phyloP scores from a whole-genome alignment of 1,140 invertebrate species.

The Helicoverpa armigera region DNA sequence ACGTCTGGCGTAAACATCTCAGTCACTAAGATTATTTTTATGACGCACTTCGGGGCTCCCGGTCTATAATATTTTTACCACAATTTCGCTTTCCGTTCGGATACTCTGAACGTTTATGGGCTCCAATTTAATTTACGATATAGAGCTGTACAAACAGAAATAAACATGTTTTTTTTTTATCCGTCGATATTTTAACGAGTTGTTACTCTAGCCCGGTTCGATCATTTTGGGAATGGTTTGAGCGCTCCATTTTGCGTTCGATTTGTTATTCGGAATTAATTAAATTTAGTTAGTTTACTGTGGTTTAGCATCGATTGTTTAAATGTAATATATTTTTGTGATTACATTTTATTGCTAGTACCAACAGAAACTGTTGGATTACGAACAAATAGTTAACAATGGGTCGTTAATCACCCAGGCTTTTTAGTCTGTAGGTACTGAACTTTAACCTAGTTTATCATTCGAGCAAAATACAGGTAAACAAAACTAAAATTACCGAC shows the following conservation, averaged over 20 bases:
- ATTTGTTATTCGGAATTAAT: constrained; percentile 4
- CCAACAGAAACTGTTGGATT: no score
- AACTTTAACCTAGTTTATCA: no score
- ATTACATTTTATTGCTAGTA: no score
- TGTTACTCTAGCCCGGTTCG: neutral
- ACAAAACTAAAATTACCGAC: no score
- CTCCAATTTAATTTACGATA: constrained; percentile 44
- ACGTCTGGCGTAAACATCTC: constrained; percentile 24
- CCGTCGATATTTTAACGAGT: neutral
- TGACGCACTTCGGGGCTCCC: constrained; percentile 2
- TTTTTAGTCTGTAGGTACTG: no score
- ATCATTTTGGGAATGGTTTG: neutral
- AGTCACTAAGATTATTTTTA: constrained; percentile 45
- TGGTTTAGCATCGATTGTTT: neutral
- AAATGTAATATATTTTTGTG: no score
- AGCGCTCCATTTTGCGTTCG: neutral
- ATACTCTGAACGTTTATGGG: constrained; percentile 34
- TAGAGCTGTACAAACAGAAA: constrained; percentile 39
- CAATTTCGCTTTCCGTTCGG: constrained; percentile 46
- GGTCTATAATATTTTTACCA: constrained; percentile 47
- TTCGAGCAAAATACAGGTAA: no score
- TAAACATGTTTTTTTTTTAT: constrained; percentile 42
- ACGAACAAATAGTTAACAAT: no score
- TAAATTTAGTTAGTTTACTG: neutral
- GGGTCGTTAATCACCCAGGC: no score